phyloP scores from a whole-genome alignment of 2,113 vertebrate species.

The Oenanthe melanoleuca region DNA sequence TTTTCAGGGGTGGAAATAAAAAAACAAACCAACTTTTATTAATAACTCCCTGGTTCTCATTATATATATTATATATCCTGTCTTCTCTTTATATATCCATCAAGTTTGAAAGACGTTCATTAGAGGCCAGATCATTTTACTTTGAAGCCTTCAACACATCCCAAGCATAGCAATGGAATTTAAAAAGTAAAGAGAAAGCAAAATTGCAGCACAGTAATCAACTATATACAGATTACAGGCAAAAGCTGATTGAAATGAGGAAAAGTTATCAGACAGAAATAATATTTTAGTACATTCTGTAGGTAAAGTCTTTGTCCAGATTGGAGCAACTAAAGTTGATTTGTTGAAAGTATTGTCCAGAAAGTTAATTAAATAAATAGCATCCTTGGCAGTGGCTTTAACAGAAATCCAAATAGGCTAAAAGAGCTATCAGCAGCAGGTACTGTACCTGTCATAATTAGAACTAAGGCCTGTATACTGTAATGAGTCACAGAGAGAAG shows the following conservation, averaged over 20 bases:
- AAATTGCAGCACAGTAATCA: not conserved
- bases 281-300: not conserved
- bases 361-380: not conserved
- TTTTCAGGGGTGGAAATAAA: not conserved
- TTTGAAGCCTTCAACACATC: not conserved
- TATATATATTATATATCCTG: not conserved
- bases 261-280: not conserved
- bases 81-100: not conserved
- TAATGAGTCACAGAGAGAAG: not conserved
- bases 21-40: not conserved
- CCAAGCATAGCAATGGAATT: not conserved
- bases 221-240: not conserved
- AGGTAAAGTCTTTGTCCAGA: not conserved
- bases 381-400: not conserved
- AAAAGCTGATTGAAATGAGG: not conserved
- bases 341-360: not conserved
- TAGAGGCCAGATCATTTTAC: not conserved
- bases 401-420: not conserved
- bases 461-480: not conserved
- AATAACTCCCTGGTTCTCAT: not conserved
- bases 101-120: not conserved
- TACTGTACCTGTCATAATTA: not conserved
- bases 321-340: not conserved
- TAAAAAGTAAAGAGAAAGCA: not conserved
- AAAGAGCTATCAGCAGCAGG: not conserved